phyloP scores from a whole-genome alignment of 2,888 invertebrate genomes.

The Brachyptera risi region DNA sequence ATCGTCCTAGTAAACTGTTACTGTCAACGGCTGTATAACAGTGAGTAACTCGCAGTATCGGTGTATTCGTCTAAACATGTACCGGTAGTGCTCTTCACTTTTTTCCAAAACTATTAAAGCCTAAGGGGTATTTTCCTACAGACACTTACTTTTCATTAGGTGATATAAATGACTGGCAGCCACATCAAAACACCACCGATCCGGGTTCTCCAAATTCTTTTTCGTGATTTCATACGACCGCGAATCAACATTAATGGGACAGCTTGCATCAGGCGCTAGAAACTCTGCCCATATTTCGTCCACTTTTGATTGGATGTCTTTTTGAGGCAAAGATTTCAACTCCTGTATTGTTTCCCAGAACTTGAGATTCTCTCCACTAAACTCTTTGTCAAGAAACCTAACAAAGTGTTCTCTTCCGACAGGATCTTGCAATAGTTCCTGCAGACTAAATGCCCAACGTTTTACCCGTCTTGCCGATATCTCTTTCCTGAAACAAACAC shows the following conservation, averaged over 20 bases:
- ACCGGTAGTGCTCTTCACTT: too few species aligned
- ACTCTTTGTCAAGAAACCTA: conserved; percentile 94
- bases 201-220: conserved; percentile 74
- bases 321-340: conserved; percentile 81
- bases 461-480: conserved; percentile 89
- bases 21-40: too few species aligned
- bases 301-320: conserved; percentile 76
- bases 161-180: conserved; percentile 99
- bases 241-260: conserved; percentile 96
- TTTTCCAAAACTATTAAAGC: too few species aligned
- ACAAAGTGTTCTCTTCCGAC: conserved; percentile 95
- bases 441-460: conserved; percentile 95
- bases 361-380: conserved; percentile 98
- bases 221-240: conserved; percentile 81
- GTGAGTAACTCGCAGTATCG: too few species aligned
- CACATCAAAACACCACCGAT: conserved; percentile 94
- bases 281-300: conserved; percentile 91
- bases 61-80: too few species aligned
- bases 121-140: too few species aligned
- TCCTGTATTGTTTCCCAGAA: conserved; percentile 96
- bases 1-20: too few species aligned
- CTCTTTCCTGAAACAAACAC: conserved; percentile 74
- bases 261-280: conserved; percentile 88
- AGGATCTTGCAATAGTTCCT: conserved; percentile 92
- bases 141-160: conserved; percentile 99